Evolutionary conservation across 2,113 vertebrate genomes (phyloP), one percentile per base, ranked within the genome.

Genomic region (Rhinoptilus africanus): DNA sequence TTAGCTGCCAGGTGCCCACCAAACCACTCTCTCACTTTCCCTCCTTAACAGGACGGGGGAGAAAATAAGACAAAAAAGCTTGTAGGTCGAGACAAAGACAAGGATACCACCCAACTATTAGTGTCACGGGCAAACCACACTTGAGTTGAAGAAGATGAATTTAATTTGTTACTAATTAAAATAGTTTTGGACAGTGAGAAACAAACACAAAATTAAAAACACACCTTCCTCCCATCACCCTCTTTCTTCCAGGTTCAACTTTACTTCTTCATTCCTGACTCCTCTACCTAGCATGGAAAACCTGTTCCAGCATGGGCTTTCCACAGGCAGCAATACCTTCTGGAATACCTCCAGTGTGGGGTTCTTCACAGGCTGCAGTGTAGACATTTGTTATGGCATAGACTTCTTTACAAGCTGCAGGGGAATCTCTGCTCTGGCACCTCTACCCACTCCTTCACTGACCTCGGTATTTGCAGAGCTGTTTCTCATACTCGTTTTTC

Each of bases 301-400:
- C 13, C 14, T 48, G 3, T 8, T 53, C 0, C 0, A 57, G 11
- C 8, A 34, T 7, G 3, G 43, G 8, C 4, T 47, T 12, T 17
- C 10, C 18, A 35, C 4, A 35, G 32, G 11, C 24, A 19, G 26
- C 14, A 47, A 19, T 16, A 54, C 6, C 6, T 77, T 88, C 34
- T 41, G 39, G 43, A 73, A 59, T 63, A 41, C 62, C 37, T 84
- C 32, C 9, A 1, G 6, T 3, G 9, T 21, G 43, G 18, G 8
- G 12, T 63, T 4, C 22, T 59, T 53, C n/a, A 59, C 8, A 68
- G 10, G 5, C 17, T 57, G 26, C 6, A 57, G 30, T 41, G 7
- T 54, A 53, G 24, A 7, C 54, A 34, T 30, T 64, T 85, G 21
- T 39, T 53, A 24, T 3, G 4, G 3, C 11, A 2, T 62, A 59